Evolutionary conservation across 2,113 vertebrate genomes (phyloP).

Genomic region (Crotophaga sulcirostris): DNA sequence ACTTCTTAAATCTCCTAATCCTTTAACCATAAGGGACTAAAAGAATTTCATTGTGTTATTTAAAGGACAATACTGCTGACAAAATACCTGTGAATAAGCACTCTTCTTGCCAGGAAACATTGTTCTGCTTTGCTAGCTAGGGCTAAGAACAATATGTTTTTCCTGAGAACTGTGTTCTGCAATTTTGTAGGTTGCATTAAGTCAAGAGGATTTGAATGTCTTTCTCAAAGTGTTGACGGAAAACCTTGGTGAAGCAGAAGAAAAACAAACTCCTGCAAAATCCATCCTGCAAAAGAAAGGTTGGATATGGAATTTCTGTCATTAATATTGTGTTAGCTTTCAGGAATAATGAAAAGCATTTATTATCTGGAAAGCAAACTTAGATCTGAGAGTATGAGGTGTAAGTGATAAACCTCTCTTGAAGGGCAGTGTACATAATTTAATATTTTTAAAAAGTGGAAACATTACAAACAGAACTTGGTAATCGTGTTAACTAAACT

Average conservation of each 20-base stretch:
- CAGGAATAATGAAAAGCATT: neutral
- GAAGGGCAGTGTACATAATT: neutral
- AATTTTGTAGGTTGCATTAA: constrained; percentile 82
- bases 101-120: neutral
- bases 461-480: neutral
- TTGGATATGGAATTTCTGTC: constrained; percentile 33
- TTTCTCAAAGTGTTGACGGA: constrained; percentile 88
- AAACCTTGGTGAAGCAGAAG: constrained; percentile 88
- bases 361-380: neutral
- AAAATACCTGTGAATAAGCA: neutral
- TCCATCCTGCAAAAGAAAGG: constrained; percentile 52
- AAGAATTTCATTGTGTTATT: neutral
- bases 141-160: neutral
- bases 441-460: rapidly evolving
- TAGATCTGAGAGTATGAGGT: neutral
- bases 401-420: neutral
- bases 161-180: neutral
- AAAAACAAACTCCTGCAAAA: constrained; percentile 46
- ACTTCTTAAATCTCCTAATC: neutral
- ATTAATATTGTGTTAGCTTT: neutral
- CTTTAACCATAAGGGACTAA: neutral
- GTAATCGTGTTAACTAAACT: too few relatives aligned
- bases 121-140: neutral
- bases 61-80: neutral
- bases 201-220: constrained; percentile 88